Base-by-base conservation (phyloP, 2,797 vertebrate species). In the Helostoma temminkii region DNA sequence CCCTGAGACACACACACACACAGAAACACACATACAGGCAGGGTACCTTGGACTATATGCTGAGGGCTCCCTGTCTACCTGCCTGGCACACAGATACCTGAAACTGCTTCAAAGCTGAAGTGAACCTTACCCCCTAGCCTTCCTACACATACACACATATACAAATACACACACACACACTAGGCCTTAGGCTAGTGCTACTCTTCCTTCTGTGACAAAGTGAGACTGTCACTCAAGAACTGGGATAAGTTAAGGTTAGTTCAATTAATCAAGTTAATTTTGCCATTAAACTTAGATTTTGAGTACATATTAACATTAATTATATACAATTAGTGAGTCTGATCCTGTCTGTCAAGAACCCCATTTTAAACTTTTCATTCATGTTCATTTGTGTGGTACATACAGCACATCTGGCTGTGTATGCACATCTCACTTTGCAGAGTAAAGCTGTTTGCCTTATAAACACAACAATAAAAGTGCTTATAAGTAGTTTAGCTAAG, bases 71-170 rank as follows among this genome's bases (percentile, higher is more conserved):
- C 57, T 76, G 78, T 77, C 80, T 85, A 69, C 72, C 84, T 81
- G 75, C 71, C 74, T 85, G 78, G 74, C 75, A 82, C 89, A 94
- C 87, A 94, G 96, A 96, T 93, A 98, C 95, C 93, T 96, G 97
- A 99, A 95, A 95, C 95, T 90, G 90, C 95, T 97, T 98, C 97
- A 99, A 98, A 98, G 96, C 62, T 73, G 87, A 88, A 80, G 89
- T 88, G 91, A 92, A 84, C 68, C 41, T 14, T 34, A 26, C 46
- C 55, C 42, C 55, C 12, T 1, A 12, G 30, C 63, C 43, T 9
- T 16, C 52, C 45, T 60, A 25, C 48, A 41, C 57, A 70, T 22
- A 47, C 30, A 34, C 65, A 45, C 45, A 16, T 34, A 59, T 37
- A 55, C 41, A 61, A 37, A 45, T 45, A 61, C 39, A 18, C 47